Base-by-base conservation (phyloP, 1,140 invertebrate genomes). In the Heliconius congener region DNA sequence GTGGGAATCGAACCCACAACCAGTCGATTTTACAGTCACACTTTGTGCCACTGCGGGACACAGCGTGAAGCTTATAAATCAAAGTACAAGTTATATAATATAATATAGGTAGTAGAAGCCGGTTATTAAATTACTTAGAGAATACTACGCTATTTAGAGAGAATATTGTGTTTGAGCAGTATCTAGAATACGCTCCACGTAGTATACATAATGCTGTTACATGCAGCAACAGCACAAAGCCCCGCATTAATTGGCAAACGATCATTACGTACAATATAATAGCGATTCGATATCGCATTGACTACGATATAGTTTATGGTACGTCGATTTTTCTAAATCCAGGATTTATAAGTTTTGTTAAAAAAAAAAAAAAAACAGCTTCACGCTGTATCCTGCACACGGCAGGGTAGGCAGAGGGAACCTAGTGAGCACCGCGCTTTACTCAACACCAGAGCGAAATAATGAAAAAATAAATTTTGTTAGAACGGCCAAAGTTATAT, bases 91-190 rank as follows among this genome's bases (percentile, higher is more conserved):
- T 46, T 46, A 46, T 46, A 46, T 46, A 46, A 66, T 27, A 66
- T 13, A 66, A 27, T 66, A 66, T 5, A 66, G 3, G 27, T 1
- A 66, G 3, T 66, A 66, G 60, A 27, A 66, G n/a, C 60, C 23
- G 16, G 60, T 66, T 66, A 66, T 66, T 66, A 66, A 66, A 66
- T 66, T 66, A 66, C 60, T 66, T 66, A 66, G 23, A 66, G 60
- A 8, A 27, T 66, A 66, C 0, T 66, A 5, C 60, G 11, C 23
- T 30, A 66, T 66, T 66, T 66, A 30, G 60, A 30, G 0, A 66
- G 60, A 66, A 66, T 66, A 66, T 66, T 66, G 11, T 66, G 60
- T 66, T 23, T 3, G 3, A 30, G 60, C 27, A 66, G 11, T 66
- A 66, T 66, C 11, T 66, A 66, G 60, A 66, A 66, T 66, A 30